Base-by-base conservation (phyloP, 2,888 invertebrate genomes). In the Pyralis farinalis region DNA sequence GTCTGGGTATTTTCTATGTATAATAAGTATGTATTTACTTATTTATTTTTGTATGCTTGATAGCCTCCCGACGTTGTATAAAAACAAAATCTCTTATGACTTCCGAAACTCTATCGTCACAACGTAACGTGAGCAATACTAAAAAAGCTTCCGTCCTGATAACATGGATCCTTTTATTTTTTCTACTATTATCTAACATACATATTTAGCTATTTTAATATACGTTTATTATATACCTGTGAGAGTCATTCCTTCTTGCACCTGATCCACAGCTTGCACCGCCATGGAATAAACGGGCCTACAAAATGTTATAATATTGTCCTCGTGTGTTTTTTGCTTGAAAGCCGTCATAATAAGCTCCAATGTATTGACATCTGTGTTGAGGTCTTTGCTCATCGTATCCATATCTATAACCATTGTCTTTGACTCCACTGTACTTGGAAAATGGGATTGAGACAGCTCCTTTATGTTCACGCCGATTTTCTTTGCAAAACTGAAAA, bases 271-370 rank as follows among this genome's bases (percentile, higher is more conserved):
- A 32, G 90, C 91, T 7, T 91, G 92, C n/a, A 96, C 79, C 9
- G 93, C 91, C 47, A 93, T 90, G 40, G 94, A 94, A 66, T 97
- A 97, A 6, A 97, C 83, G 0, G 96, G 96, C 48, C 92, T 78
- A 44, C 81, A 79, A 62, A 93, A 94, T 7, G 91, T 90, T 44
- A 97, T 92, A 3, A 84, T 66, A 49, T 95, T 92, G 72, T 97
- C 97, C 64, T 94, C 93, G 47, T 93, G 91, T 3, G 92, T 82
- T 11, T 92, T 91, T 70, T 93, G 92, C 34, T 90, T 90, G 41
- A 97, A 90, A 0, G 94, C 95, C 46, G 94, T 94, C n/a, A 95
- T 71, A 16, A 96, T 94, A 1, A 95, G 81, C 32, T 92, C 90
- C 35, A 94, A 68, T 8, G 94, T 93, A 45, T 93, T 91, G 20